Conservation (phyloP, 2,797 vertebrate genomes). For the Tiaroga cobitis region DNA sequence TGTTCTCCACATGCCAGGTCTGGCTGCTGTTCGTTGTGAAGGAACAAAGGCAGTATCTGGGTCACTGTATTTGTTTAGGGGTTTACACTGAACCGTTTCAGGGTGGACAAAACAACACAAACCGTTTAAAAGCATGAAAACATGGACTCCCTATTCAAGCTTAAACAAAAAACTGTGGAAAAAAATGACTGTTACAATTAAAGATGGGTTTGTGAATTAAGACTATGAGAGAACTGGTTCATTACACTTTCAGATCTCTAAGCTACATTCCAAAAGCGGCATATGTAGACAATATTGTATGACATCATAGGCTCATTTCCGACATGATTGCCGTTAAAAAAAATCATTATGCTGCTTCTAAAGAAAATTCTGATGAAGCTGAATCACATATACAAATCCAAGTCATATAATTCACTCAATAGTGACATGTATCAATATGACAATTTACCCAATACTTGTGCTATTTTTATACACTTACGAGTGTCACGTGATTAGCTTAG, state of each 20-base stretch:
- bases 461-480: neutral
- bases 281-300: neutral
- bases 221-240: neutral
- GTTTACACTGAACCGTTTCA: conserved; percentile 29
- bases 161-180: conserved; percentile 8
- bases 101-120: conserved; percentile 30
- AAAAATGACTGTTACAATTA: neutral
- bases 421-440: neutral
- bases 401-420: neutral
- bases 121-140: neutral
- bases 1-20: conserved; percentile 31
- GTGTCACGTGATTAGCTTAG: neutral
- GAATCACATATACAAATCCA: neutral
- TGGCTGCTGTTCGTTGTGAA: conserved; percentile 51
- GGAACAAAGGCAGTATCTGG: conserved; percentile 65
- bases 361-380: neutral
- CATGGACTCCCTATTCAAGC: conserved; percentile 1
- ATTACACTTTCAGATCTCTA: neutral
- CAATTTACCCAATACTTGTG: neutral
- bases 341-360: neutral
- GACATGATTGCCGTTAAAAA: neutral
- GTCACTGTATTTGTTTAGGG: conserved; percentile 63
- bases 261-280: neutral
- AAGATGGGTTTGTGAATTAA: neutral
- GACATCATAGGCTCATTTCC: neutral